A percentile compares a stretch with the other conserved stretches of the same genome.
These are phyloP conservation scores for Aulostomus chinensis DNA, from an alignment of 2,797 vertebrate species.

Conservation along the genomic window DNA sequence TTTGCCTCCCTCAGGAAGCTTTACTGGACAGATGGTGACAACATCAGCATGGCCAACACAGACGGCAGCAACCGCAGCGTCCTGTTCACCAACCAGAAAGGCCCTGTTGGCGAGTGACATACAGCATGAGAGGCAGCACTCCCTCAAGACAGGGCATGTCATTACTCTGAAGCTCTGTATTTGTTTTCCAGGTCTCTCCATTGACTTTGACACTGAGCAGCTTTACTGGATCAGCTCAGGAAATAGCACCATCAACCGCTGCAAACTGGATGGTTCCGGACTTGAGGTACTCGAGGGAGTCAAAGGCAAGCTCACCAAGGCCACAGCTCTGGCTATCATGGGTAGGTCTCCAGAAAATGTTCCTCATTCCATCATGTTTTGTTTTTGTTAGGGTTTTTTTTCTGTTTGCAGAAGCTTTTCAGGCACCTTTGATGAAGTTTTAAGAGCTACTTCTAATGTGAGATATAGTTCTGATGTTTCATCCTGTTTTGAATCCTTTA, in stretches of 20 bases:
- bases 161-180: background rate
- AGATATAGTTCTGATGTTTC: too few relatives aligned
- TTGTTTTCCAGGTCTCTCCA: conserved; percentile 85
- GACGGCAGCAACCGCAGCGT: conserved; percentile 89
- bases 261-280: conserved; percentile 87
- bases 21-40: conserved; percentile 97
- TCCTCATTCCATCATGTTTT: background rate
- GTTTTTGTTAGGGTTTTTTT: too few relatives aligned
- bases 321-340: conserved; percentile 95
- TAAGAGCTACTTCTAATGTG: too few relatives aligned
- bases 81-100: conserved; percentile 90
- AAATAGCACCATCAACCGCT: conserved; percentile 91
- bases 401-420: too few relatives aligned
- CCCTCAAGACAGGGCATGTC: too few relatives aligned
- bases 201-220: conserved; percentile 89
- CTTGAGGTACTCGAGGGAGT: conserved; percentile 86
- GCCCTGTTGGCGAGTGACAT: conserved; percentile 86
- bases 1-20: conserved; percentile 85
- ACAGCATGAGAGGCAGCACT: conserved; percentile 6
- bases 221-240: conserved; percentile 98
- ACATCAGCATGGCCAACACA: conserved; percentile 94
- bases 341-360: conserved; percentile 74
- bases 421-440: too few relatives aligned
- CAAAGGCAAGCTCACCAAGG: conserved; percentile 89
- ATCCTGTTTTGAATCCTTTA: conserved; percentile 46